Evolutionary conservation across 2,113 vertebrate species (phyloP).

Genomic region (Mesoclemmys tuberculata): DNA sequence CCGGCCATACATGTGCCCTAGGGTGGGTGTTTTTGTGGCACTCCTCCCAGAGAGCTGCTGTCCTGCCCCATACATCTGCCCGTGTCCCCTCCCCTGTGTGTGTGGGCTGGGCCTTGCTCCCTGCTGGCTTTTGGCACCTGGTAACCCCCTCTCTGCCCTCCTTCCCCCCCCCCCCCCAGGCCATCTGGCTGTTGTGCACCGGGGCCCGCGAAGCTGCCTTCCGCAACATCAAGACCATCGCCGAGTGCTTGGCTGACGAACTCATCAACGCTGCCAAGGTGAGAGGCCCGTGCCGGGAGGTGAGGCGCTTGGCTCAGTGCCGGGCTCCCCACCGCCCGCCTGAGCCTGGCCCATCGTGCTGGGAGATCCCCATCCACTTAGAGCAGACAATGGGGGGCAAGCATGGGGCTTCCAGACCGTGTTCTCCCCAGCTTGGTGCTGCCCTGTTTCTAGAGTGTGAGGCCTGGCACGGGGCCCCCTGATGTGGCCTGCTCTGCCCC

Average conservation of each 20-base stretch:
- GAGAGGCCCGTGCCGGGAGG: not conserved
- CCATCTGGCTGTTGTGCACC: slow-evolving; percentile 95
- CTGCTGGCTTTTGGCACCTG: too few relatives aligned
- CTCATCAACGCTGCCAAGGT: slow-evolving; percentile 97
- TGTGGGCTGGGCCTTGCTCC: fast-evolving
- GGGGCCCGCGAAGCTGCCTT: slow-evolving; percentile 95
- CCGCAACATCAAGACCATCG: slow-evolving; percentile 97
- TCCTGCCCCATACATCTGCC: not conserved
- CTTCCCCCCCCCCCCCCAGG: slow-evolving; percentile 72
- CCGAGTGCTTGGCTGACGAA: slow-evolving; percentile 94
- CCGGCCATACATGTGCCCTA: fast-evolving
- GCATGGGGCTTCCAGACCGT: not conserved
- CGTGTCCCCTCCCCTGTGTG: too few relatives aligned
- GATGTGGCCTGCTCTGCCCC: too few relatives aligned
- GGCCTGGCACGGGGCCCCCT: not conserved
- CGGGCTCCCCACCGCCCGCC: not conserved
- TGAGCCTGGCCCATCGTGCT: not conserved
- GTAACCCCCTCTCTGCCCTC: fast-evolving
- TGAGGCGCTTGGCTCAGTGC: not conserved
- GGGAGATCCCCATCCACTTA: too few relatives aligned
- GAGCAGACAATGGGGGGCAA: too few relatives aligned
- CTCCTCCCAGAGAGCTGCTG: not conserved
- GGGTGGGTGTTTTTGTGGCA: not conserved
- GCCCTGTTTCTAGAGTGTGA: not conserved
- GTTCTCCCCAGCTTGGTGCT: not conserved